Evolutionary conservation across 1,140 invertebrate species (phyloP), one percentile per base, ranked within the genome.

Genomic region (Goniozus legneri): DNA sequence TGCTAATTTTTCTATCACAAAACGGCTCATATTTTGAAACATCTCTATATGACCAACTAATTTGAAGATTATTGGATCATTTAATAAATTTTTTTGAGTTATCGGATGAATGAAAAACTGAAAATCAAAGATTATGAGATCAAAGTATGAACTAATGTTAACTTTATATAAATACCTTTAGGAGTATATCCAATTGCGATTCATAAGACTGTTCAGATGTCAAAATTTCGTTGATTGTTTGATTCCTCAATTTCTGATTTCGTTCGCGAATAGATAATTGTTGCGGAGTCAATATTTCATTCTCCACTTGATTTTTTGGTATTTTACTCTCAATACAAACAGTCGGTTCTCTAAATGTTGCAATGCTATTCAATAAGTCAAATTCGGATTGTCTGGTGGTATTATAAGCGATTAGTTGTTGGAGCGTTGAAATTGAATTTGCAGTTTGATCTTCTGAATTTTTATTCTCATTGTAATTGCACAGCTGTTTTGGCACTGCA

Each of bases 21-120:
- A 84, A 8, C 79, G 78, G 65, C 88, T 89, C 2, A 89, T 77
- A 55, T 84, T 82, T 50, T 84, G 81, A n/a, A 90, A 79, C 43
- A 83, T 83, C 52, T 84, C 80, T 43, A 89, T 79, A 61, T 87
- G 85, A 38, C 86, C 84, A 70, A 88, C 87, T 16, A 89, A 64
- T 21, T 76, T 76, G 12, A 76, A 70, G 50, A 83, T 77, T n/a
- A 73, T 71, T 49, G 73, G 62, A 37, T 80, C 71, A 49, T 82
- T 75, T 7, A 88, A 67, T 8, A 87, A 66, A 37, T 80, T 79
- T 45, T 77, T 79, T 42, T 82, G 77, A 38, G 79, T 64, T 6
- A 86, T 67, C 2, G 87, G 86, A 30, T 78, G 76, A 69, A 86
- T 82, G 65, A 89, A 89, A 65, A 70, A 86, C 71, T 84, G 60